Evolutionary conservation across 2,888 invertebrate species (phyloP).

Genomic region (Bembecia ichneumoniformis): DNA sequence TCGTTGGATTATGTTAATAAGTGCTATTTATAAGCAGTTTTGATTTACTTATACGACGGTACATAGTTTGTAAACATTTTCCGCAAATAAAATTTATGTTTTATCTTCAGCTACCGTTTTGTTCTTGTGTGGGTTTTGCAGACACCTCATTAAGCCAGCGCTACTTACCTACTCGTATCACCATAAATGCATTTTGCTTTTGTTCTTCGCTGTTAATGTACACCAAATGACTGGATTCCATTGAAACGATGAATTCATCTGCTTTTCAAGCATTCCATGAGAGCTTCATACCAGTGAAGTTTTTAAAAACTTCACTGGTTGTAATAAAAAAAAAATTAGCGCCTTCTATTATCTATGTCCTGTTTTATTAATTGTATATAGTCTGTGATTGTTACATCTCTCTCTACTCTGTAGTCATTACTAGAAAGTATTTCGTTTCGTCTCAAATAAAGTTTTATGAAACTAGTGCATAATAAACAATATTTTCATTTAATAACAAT

Average conservation of each 20-base stretch:
- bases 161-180: slow-evolving; percentile 24
- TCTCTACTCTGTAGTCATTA: no score
- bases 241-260: slow-evolving; percentile 4
- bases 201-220: slow-evolving; percentile 13
- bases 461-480: no score
- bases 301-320: no score
- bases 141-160: slow-evolving; percentile 29
- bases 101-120: slow-evolving; percentile 57
- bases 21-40: slow-evolving; percentile 58
- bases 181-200: slow-evolving; percentile 37
- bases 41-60: slow-evolving; percentile 55
- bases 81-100: slow-evolving; percentile 56
- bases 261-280: no score
- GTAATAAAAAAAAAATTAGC: no score
- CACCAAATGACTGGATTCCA: slow-evolving; percentile 24
- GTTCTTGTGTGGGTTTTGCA: slow-evolving; percentile 54
- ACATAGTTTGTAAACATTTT: slow-evolving; percentile 45
- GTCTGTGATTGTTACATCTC: no score
- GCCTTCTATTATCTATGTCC: no score
- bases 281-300: no score
- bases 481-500: no score
- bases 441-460: no score
- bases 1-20: slow-evolving; percentile 64
- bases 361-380: no score
- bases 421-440: no score